Percentiles rank a stretch among this genome's conserved stretches.
phyloP scores from a whole-genome alignment of 2,113 vertebrate species.

The Poicephalus gulielmi region DNA sequence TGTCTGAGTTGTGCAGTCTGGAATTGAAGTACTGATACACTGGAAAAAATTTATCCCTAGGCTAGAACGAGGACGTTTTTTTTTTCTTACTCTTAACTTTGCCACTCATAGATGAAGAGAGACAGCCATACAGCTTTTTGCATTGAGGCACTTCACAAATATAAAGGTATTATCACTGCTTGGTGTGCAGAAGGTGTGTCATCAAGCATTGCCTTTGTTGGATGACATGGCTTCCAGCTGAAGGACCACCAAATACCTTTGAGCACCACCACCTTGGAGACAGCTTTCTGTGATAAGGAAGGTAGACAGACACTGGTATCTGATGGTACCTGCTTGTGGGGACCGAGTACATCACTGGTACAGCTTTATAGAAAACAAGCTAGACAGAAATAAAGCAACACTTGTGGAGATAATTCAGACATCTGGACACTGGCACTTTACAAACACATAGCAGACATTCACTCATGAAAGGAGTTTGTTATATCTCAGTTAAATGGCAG shows the following conservation, averaged over 20 bases:
- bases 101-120: background rate
- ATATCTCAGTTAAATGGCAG: background rate
- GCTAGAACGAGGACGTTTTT: background rate
- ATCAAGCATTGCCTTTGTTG: background rate
- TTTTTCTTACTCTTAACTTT: background rate
- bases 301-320: background rate
- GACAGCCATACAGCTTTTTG: background rate
- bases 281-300: background rate
- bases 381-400: background rate
- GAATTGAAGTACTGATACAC: background rate
- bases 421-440: background rate
- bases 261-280: background rate
- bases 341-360: background rate
- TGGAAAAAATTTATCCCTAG: conserved; percentile 6
- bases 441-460: background rate
- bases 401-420: background rate
- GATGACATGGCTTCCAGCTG: background rate
- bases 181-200: background rate
- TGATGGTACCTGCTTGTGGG: background rate
- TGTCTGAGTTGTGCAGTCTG: background rate
- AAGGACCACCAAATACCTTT: background rate
- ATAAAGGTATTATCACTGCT: background rate
- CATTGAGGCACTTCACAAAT: rapidly evolving
- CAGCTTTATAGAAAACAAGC: background rate
- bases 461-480: background rate